A percentile compares a stretch with the other conserved stretches of the same genome.
phyloP scores from a whole-genome alignment of 2,888 invertebrate genomes.

The Synergus japonicus region DNA sequence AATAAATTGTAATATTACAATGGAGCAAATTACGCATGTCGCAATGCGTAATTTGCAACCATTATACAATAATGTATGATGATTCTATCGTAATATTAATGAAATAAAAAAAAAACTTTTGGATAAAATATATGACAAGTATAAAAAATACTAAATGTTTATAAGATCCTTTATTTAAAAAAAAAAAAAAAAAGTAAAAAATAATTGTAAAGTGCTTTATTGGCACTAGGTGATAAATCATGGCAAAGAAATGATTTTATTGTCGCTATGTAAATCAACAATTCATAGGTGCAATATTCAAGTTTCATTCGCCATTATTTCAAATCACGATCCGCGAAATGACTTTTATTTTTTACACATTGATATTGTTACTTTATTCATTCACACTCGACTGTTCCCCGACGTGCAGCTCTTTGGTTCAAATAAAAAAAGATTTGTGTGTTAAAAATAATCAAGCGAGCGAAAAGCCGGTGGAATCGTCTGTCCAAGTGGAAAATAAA shows the following conservation, averaged over 20 bases:
- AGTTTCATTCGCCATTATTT: constrained; percentile 4
- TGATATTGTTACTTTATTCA: constrained; percentile 5
- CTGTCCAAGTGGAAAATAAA: constrained; percentile 2
- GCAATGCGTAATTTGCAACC: too few relatives aligned
- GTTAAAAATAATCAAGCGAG: constrained; percentile 10
- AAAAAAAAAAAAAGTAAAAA: not conserved
- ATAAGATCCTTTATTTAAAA: not conserved
- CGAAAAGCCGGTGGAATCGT: not conserved
- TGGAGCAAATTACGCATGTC: too few relatives aligned
- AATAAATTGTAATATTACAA: too few relatives aligned
- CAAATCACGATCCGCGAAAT: constrained; percentile 11
- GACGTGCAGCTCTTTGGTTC: not conserved
- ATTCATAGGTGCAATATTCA: constrained; percentile 5
- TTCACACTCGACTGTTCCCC: not conserved
- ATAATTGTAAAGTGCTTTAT: not conserved
- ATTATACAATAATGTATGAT: too few relatives aligned
- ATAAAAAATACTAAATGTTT: too few relatives aligned
- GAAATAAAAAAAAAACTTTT: not conserved
- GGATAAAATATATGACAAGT: too few relatives aligned
- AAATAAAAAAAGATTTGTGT: constrained; percentile 13
- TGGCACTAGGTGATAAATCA: not conserved
- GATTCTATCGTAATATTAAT: not conserved
- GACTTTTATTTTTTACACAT: constrained; percentile 12
- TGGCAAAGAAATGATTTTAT: not conserved
- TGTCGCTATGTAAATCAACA: constrained; percentile 18